A percentile compares a stretch with the other conserved stretches of the same genome.
These are phyloP conservation scores for Zapornia atra DNA, from an alignment of 2,113 vertebrate genomes.

Conservation along the genomic window DNA sequence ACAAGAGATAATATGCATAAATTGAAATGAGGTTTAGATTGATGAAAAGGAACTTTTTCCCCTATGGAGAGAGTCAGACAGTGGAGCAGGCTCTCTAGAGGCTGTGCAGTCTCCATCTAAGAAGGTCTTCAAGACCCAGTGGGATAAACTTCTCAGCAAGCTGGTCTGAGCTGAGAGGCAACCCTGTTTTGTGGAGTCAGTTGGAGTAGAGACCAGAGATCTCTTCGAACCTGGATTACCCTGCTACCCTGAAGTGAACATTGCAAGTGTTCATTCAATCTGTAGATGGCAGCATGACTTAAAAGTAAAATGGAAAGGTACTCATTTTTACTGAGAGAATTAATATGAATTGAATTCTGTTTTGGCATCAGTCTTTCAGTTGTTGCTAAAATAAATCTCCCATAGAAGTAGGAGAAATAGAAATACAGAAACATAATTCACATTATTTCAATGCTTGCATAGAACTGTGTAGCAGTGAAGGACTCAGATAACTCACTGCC, in stretches of 20 bases:
- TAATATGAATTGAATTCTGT: not conserved
- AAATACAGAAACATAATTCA: not conserved
- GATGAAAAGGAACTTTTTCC: not conserved
- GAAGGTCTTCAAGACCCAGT: not conserved
- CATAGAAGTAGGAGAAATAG: not conserved
- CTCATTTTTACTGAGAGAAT: not conserved
- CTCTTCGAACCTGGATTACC: not conserved
- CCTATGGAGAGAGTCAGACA: not conserved
- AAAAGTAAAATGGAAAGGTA: not conserved
- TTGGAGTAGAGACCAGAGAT: not conserved
- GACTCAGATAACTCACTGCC: not conserved
- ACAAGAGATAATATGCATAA: not conserved
- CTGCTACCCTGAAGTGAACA: not conserved
- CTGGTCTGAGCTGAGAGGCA: not conserved
- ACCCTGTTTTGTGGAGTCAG: not conserved
- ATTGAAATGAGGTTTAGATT: not conserved
- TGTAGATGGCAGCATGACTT: slow-evolving; percentile 72
- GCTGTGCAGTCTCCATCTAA: not conserved
- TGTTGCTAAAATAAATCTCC: not conserved
- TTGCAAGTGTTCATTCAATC: not conserved
- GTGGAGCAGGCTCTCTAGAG: not conserved
- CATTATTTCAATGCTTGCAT: not conserved
- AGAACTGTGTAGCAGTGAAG: not conserved
- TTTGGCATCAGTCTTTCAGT: not conserved
- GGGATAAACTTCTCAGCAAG: not conserved